Conservation (phyloP, 2,797 vertebrate species). For the Arrhamphus sclerolepis region DNA sequence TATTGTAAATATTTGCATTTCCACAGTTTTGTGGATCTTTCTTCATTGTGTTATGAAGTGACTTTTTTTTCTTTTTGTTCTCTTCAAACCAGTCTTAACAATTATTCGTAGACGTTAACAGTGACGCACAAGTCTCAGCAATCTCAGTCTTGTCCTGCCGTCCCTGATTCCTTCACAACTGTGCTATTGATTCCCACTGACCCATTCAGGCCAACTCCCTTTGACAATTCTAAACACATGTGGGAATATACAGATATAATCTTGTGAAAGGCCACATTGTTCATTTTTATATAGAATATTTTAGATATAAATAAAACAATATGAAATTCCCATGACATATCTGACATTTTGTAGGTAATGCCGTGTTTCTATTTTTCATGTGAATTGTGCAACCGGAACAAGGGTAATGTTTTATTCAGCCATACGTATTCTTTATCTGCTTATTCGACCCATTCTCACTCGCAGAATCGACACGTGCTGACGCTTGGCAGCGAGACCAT, state of each 20-base stretch:
- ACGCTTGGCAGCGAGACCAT: background rate
- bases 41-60: background rate
- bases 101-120: constrained; percentile 4
- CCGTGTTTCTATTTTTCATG: background rate
- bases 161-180: constrained; percentile 49
- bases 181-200: constrained; percentile 56
- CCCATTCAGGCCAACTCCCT: constrained; percentile 26
- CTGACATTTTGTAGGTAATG: background rate
- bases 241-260: too few relatives aligned
- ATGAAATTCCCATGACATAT: background rate
- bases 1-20: background rate
- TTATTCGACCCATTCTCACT: background rate
- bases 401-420: background rate
- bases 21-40: background rate
- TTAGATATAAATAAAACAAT: too few relatives aligned
- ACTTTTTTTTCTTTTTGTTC: too few relatives aligned
- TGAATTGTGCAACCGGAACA: too few relatives aligned
- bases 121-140: constrained; percentile 40
- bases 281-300: too few relatives aligned
- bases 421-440: background rate
- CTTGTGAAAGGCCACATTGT: too few relatives aligned
- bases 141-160: constrained; percentile 56
- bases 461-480: background rate
- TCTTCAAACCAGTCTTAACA: too few relatives aligned
- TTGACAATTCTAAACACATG: constrained; percentile 9